These are phyloP conservation scores for Grapholita molesta DNA, from an alignment of 1,140 invertebrate species.

Conservation along the genomic window DNA sequence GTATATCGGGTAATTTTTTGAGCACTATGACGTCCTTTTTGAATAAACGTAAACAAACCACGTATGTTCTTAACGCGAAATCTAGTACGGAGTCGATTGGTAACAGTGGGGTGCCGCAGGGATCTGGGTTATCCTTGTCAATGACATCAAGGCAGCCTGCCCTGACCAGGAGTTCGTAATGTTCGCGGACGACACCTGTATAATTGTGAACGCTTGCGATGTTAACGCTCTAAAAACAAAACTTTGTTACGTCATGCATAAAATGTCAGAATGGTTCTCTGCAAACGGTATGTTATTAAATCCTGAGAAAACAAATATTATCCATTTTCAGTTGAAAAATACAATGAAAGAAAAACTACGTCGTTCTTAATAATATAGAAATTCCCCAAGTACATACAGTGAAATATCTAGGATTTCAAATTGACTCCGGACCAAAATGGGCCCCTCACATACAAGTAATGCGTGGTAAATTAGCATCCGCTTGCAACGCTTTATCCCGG, in stretches of 20 bases:
- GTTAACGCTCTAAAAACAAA: background rate
- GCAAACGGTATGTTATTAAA: conserved; percentile 1
- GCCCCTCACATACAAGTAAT: background rate
- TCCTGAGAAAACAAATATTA: background rate
- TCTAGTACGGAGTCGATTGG: background rate
- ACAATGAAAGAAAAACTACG: background rate
- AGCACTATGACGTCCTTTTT: conserved; percentile 4
- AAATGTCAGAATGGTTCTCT: background rate
- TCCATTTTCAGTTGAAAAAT: background rate
- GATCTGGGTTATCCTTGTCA: conserved; percentile 4
- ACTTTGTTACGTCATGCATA: background rate
- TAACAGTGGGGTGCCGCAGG: background rate
- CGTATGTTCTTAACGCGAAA: background rate
- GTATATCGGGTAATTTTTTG: conserved; percentile 4
- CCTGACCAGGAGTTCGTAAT: background rate
- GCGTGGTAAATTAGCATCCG: background rate
- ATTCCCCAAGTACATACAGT: background rate
- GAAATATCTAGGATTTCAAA: background rate
- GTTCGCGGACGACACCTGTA: conserved; percentile 2
- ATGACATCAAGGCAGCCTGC: background rate
- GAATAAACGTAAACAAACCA: background rate
- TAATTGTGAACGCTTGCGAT: background rate
- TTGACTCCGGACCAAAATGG: background rate
- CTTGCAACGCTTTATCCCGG: conserved; percentile 9
- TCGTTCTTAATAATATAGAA: background rate